These are phyloP conservation scores for Andrena chrysosceles DNA, from an alignment of 2,888 invertebrate species.

Conservation along the genomic window DNA sequence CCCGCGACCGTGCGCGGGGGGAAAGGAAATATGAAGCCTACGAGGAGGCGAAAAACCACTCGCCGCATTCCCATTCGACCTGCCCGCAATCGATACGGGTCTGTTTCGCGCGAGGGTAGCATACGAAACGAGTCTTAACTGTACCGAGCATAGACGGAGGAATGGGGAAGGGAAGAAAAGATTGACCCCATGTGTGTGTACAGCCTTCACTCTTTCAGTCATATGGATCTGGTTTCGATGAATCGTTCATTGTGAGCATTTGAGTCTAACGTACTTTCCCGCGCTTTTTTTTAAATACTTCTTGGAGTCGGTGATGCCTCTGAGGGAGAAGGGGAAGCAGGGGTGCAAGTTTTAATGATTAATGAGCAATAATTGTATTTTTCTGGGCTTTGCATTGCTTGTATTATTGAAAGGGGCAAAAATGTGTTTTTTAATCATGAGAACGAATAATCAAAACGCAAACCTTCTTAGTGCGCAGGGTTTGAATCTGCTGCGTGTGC, in stretches of 20 bases:
- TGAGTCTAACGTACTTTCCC: not conserved
- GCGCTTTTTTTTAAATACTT: not conserved
- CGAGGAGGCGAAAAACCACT: slow-evolving; percentile 2
- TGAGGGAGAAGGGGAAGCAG: too few relatives aligned
- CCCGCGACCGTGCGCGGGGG: slow-evolving; percentile 4
- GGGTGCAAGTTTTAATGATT: too few relatives aligned
- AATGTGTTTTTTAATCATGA: too few relatives aligned
- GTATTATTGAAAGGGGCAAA: too few relatives aligned
- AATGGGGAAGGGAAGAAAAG: slow-evolving; percentile 23
- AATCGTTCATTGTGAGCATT: not conserved
- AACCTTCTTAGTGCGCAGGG: too few relatives aligned
- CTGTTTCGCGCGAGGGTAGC: slow-evolving; percentile 54
- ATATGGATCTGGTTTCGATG: too few relatives aligned
- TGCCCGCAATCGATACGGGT: slow-evolving; percentile 42
- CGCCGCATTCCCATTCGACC: slow-evolving; percentile 44
- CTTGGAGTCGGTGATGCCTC: too few relatives aligned
- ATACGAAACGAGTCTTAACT: slow-evolving; percentile 52
- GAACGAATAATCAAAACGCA: too few relatives aligned
- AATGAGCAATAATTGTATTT: too few relatives aligned
- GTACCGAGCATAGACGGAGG: slow-evolving; percentile 26
- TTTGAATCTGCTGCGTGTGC: too few relatives aligned
- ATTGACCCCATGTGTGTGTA: not conserved
- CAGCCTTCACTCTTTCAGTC: too few relatives aligned
- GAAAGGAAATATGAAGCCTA: slow-evolving; percentile 34
- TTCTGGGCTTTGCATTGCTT: too few relatives aligned